phyloP scores from a whole-genome alignment of 1,140 invertebrate species.

The Proctacanthus coquilletti region DNA sequence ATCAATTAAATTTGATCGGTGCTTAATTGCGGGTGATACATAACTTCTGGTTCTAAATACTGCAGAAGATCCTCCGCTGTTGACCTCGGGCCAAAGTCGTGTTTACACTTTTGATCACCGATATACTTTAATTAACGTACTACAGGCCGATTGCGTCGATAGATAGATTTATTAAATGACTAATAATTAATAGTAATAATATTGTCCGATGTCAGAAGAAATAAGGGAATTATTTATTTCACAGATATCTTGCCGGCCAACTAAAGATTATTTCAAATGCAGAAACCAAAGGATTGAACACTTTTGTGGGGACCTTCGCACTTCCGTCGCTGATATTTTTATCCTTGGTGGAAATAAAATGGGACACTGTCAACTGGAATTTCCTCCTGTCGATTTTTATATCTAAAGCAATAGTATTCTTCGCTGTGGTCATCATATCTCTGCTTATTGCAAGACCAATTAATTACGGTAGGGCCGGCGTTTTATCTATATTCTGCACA shows the following conservation, averaged over 20 bases:
- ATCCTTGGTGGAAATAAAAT: conserved; percentile 72
- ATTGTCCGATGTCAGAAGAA: too few species aligned
- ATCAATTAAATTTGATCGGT: too few species aligned
- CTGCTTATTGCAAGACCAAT: conserved; percentile 61
- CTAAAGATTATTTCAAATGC: conserved; percentile 65
- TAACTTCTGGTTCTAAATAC: too few species aligned
- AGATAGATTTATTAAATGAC: too few species aligned
- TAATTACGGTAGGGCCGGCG: conserved; percentile 68
- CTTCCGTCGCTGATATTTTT: conserved; percentile 84
- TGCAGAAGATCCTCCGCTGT: too few species aligned
- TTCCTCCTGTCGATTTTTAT: conserved; percentile 75
- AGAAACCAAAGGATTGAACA: conserved; percentile 82
- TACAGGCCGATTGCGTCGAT: too few species aligned
- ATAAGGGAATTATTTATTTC: conserved; percentile 31
- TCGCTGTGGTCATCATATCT: conserved; percentile 62
- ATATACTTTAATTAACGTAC: too few species aligned
- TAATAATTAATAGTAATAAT: too few species aligned
- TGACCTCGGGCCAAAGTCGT: too few species aligned
- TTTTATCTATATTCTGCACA: conserved; percentile 90
- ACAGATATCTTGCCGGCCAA: conserved; percentile 77
- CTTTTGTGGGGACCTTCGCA: conserved; percentile 86
- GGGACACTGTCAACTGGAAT: conserved; percentile 73
- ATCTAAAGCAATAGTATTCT: conserved; percentile 75
- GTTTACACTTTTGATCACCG: too few species aligned
- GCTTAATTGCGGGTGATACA: too few species aligned